A percentile compares a stretch with the other conserved stretches of the same genome.
Conservation (phyloP, 2,113 vertebrate species). For the Saguinus imperator region DNA sequence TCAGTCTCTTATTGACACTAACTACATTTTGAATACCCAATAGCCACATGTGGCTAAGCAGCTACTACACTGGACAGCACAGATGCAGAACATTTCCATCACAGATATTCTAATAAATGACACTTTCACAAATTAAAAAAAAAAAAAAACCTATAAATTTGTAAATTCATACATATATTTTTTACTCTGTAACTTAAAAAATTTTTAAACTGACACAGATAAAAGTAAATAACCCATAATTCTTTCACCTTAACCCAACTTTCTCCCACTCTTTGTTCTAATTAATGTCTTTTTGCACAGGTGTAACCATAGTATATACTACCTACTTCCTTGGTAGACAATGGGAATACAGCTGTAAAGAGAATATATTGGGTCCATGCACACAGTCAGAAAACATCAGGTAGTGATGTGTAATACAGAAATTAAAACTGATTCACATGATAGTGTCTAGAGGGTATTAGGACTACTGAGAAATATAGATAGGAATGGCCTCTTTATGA, state of each 20-base stretch:
- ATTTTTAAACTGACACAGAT: not conserved
- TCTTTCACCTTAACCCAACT: not conserved
- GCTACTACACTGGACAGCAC: not conserved
- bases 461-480: not conserved
- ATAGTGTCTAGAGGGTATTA: not conserved
- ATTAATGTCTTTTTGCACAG: not conserved
- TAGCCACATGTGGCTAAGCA: not conserved
- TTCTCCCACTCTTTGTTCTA: not conserved
- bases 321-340: not conserved
- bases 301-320: accelerated
- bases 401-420: not conserved
- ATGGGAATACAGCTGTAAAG: not conserved
- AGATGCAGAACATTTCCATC: not conserved
- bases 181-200: not conserved
- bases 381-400: not conserved
- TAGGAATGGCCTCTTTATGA: not conserved
- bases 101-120: not conserved
- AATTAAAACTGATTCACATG: not conserved
- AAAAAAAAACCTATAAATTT: not conserved
- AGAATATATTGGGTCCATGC: not conserved
- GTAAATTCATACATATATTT: not conserved
- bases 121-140: constrained; percentile 6
- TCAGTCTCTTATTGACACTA: not conserved
- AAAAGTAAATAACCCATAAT: not conserved
- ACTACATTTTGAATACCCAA: not conserved